Conservation (phyloP, 1,140 invertebrate species). For the Bicyclus anynana region DNA sequence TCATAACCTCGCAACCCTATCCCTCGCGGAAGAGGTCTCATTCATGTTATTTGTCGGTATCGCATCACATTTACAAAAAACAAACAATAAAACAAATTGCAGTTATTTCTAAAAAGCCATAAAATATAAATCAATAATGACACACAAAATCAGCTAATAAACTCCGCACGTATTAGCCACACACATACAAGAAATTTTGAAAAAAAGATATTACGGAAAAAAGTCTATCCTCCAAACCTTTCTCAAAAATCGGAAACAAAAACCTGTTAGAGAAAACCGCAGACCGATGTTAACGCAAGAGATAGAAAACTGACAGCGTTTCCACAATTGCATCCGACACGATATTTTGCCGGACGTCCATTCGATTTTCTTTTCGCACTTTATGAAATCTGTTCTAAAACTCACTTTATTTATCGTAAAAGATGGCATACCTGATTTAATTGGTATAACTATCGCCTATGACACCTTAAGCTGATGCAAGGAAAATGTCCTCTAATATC, state of each 20-base stretch:
- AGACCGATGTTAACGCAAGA: conserved; percentile 22
- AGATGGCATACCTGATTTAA: no score
- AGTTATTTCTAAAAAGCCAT: conserved; percentile 26
- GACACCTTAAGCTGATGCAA: no score
- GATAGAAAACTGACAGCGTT: conserved; percentile 2
- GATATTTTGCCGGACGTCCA: background rate
- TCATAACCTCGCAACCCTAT: no score
- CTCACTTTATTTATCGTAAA: no score
- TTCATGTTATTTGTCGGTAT: background rate
- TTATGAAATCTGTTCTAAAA: no score
- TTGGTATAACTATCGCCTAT: no score
- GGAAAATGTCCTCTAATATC: no score
- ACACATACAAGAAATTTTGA: conserved; percentile 12
- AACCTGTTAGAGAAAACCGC: conserved; percentile 19
- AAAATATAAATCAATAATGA: conserved; percentile 10
- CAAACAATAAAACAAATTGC: conserved; percentile 14
- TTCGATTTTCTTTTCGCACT: background rate
- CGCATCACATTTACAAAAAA: background rate
- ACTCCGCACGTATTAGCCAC: conserved; percentile 6
- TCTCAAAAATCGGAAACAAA: conserved; percentile 1
- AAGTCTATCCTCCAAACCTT: conserved; percentile 18
- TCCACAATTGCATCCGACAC: background rate
- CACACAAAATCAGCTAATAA: conserved; percentile 5
- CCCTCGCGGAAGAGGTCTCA: no score
- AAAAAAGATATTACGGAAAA: background rate